Evolutionary conservation across 2,888 invertebrate species (phyloP).

Genomic region (Gastracanthus pulcherrimus): DNA sequence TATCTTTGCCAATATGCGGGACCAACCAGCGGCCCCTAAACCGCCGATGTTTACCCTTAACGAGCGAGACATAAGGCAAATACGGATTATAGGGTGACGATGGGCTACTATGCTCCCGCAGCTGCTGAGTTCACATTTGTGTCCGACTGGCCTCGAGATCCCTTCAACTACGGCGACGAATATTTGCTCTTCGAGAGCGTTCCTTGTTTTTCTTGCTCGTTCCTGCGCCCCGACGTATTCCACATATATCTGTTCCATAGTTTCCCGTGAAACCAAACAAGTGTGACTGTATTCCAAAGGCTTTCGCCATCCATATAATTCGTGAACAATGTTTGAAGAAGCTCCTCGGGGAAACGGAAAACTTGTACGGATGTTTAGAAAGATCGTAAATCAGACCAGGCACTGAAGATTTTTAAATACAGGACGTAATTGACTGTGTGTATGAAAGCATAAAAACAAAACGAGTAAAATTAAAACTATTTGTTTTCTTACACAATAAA

Average conservation of each 20-base stretch:
- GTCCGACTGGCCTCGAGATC: neutral
- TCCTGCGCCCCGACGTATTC: too few species aligned
- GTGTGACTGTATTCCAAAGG: too few species aligned
- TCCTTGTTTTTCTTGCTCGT: constrained; percentile 11
- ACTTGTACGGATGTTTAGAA: too few species aligned
- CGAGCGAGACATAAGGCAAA: constrained; percentile 63
- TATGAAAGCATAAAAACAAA: too few species aligned
- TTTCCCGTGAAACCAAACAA: neutral
- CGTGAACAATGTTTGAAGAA: too few species aligned
- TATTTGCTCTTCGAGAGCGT: neutral
- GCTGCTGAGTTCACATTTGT: neutral
- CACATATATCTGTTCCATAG: neutral
- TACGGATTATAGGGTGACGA: constrained; percentile 55
- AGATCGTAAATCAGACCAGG: too few species aligned
- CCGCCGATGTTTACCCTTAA: constrained; percentile 60
- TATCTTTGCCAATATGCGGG: constrained; percentile 1
- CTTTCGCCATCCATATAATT: too few species aligned
- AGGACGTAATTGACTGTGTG: too few species aligned
- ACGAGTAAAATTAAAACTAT: too few species aligned
- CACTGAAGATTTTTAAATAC: too few species aligned
- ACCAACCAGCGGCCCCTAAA: neutral
- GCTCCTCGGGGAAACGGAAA: too few species aligned
- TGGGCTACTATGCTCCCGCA: neutral
- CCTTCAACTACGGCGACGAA: neutral
- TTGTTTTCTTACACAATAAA: too few species aligned